Base-by-base conservation (phyloP, 2,888 invertebrate genomes). In the Desoria tigrina region DNA sequence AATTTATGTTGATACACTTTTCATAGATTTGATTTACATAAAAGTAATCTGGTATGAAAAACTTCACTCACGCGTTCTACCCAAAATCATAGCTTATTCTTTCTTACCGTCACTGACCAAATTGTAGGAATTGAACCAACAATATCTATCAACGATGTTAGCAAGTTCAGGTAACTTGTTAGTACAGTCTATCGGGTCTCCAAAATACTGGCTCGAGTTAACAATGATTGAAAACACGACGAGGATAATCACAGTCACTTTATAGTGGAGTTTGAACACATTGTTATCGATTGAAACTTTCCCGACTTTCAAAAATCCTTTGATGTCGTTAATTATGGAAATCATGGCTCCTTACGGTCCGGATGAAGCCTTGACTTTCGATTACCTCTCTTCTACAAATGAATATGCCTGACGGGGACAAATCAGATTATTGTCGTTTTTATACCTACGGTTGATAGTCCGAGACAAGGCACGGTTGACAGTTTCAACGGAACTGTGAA, bases 121-220 rank as follows among this genome's bases (percentile, higher is more conserved):
- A 32, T 18, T 42, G 18, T 57, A 57, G 11, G 42, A 23, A 57
- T 57, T 57, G 32, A 57, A 39, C 57, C 57, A 57, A n/a, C 57
- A 57, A n/a, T 39, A 57, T 4, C 21, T 39, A n/a, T 57, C 57
- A 14, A 57, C 32, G 26, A 26, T 26, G 18, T 55, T 55, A 16
- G 55, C 2, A 18, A 55, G 4, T 18, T 26, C 55, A 11, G 55
- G 4, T 2, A 4, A 3, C 7, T 21, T 21, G 11, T 9, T 27
- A 16, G 55, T 32, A 18, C 55, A 55, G 27, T 55, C 55, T 7
- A 55, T 55, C 4, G 55, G 55, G 18, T 55, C 55, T 24, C 51
- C 51, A 24, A 51, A 51, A 26, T 18, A 51, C 16, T 51, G 51
- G 11, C 51, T 14, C 6, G 51, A 23, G 26, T 4, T 24, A 16